Evolutionary conservation across 1,140 invertebrate genomes (phyloP), one percentile per base, ranked within the genome.

Genomic region (Lamellibrachia luymesi): DNA sequence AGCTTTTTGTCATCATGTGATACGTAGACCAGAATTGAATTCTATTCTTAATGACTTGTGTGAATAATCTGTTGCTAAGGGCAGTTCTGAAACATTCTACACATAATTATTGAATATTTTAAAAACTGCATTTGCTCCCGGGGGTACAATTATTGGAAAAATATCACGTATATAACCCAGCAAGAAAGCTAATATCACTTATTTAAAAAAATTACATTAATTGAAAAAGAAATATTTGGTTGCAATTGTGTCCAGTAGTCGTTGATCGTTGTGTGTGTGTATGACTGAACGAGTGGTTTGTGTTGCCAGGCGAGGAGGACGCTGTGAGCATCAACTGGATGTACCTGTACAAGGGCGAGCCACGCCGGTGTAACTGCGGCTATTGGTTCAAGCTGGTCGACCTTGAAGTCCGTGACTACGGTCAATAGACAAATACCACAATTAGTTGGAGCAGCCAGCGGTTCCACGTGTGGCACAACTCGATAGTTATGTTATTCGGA

Each of bases 321-420:
- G 97, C 98, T 38, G 97, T 97, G 93, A 97, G 97, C 94, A 97
- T 99, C 94, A 98, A 97, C 95, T 99, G 98, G 98, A 99, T 99
- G 98, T 98, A 98, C 98, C 96, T 99, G 94, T 97, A 99, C 96
- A 97, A 98, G 96, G 98, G 98, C 27, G 97, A 98, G 94, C 97
- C 98, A 80, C 98, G 98, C 95, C 97, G 99, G 94, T 99, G 99
- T 95, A 98, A 98, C 95, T 99, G 99, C 96, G 99, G 99, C 89
- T 97, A 99, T 96, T 99, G 98, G 98, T 99, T 99, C 97, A 98
- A 99, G 97, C 97, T 99, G 94, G 97, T 94, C 49, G 89, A 90
- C 25, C 90, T 93, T 8, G 93, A 93, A 50, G 27, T 51, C 17
- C 27, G 2, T 17, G 92, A 92, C 52, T 92, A 92, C n/a, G 92